Percentiles rank a stretch among this genome's conserved stretches.
phyloP scores from a whole-genome alignment of 2,113 vertebrate species.

The Leptocoma aspasia region DNA sequence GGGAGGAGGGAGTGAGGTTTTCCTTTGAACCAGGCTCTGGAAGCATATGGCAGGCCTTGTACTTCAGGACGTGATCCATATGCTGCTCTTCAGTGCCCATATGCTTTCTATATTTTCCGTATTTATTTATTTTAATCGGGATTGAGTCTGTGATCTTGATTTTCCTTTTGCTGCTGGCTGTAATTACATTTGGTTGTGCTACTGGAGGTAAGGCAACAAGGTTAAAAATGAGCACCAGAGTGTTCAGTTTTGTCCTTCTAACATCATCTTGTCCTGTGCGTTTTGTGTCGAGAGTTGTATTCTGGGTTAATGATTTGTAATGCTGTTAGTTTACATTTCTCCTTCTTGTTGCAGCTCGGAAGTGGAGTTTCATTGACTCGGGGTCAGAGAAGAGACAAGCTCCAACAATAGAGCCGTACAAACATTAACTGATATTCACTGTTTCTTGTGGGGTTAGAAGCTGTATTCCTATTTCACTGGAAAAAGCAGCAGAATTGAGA shows the following conservation, averaged over 20 bases:
- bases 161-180: slow-evolving; percentile 66
- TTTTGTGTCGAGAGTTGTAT: not conserved
- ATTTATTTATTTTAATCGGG: slow-evolving; percentile 68
- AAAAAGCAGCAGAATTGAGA: not conserved
- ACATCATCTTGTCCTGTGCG: not conserved
- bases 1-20: slow-evolving; percentile 61
- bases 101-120: slow-evolving; percentile 61
- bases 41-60: slow-evolving; percentile 72
- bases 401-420: not conserved
- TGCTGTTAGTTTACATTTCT: not conserved
- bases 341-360: not conserved
- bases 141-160: slow-evolving; percentile 57
- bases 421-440: not conserved
- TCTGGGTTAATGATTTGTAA: not conserved
- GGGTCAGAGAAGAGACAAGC: not conserved
- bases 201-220: slow-evolving; percentile 15
- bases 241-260: slow-evolving; percentile 1
- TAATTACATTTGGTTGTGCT: slow-evolving; percentile 57
- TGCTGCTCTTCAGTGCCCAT: slow-evolving; percentile 72
- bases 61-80: slow-evolving; percentile 72
- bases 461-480: not conserved
- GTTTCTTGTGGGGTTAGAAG: not conserved
- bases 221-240: slow-evolving; percentile 21
- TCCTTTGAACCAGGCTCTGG: slow-evolving; percentile 62
- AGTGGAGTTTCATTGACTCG: not conserved